A percentile compares a stretch with the other conserved stretches of the same genome.
These are phyloP conservation scores for Zoroaster sp. DNA, from an alignment of 53 echinoderm and acorn worm species.

Conservation along the genomic window DNA sequence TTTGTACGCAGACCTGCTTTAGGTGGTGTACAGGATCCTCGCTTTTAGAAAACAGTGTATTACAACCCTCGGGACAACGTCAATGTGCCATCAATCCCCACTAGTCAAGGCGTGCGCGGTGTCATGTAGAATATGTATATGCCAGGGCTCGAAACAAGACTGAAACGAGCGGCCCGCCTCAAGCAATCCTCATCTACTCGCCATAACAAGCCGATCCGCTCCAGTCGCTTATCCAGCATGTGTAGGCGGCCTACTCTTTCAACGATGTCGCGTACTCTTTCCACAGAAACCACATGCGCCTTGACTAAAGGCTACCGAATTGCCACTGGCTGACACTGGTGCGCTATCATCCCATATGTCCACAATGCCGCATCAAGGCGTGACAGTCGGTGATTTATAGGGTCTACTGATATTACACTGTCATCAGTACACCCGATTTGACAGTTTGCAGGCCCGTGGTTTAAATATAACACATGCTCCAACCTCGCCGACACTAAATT, in stretches of 20 bases:
- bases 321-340: conserved; percentile 6
- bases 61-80: neutral
- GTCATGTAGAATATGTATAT: too few relatives aligned
- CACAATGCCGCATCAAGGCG: neutral
- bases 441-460: neutral
- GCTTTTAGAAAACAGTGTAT: neutral
- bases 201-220: neutral
- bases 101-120: neutral
- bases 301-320: neutral
- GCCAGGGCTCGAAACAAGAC: too few relatives aligned
- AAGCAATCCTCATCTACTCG: too few relatives aligned
- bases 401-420: neutral
- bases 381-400: neutral
- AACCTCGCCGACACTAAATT: neutral
- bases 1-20: neutral
- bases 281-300: neutral
- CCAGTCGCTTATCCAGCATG: neutral
- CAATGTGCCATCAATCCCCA: neutral
- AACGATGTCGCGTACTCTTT: neutral
- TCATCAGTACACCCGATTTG: neutral
- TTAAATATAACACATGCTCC: neutral
- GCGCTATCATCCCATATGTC: neutral
- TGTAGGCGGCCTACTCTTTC: neutral
- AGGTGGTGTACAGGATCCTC: neutral
- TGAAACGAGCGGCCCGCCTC: neutral